phyloP scores from a whole-genome alignment of 1,140 invertebrate species.

The Choristoneura fumiferana region DNA sequence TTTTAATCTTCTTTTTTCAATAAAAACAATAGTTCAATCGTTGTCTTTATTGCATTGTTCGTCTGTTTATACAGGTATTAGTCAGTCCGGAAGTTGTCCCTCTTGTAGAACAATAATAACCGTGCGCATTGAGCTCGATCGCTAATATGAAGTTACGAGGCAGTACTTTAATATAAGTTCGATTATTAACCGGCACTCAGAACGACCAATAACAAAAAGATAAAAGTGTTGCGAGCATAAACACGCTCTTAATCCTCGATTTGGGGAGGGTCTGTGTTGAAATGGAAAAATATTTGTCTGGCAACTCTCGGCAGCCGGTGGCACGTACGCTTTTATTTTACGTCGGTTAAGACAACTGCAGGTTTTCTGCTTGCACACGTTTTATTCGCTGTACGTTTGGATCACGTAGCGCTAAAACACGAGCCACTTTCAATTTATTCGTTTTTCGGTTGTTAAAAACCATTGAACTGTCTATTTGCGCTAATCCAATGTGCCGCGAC shows the following conservation, averaged over 20 bases:
- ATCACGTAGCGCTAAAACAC: conserved; percentile 18
- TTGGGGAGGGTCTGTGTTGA: conserved; percentile 49
- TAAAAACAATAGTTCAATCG: no score
- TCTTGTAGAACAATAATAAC: no score
- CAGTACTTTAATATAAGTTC: conserved; percentile 14
- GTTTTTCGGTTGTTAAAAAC: conserved; percentile 15
- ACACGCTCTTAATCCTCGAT: conserved; percentile 55
- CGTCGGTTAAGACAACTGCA: conserved; percentile 29
- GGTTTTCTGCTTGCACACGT: conserved; percentile 25
- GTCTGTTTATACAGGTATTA: no score
- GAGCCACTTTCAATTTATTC: conserved; percentile 15
- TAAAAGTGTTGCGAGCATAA: conserved; percentile 35
- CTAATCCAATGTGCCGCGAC: neutral
- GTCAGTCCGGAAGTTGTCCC: no score
- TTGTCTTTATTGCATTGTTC: no score
- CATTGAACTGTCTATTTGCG: conserved; percentile 1
- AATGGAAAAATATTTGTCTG: conserved; percentile 71
- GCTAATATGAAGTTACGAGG: conserved; percentile 5
- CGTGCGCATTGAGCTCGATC: neutral
- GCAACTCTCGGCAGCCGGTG: conserved; percentile 24
- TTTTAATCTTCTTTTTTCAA: no score
- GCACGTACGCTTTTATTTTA: conserved; percentile 35
- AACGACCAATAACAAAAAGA: conserved; percentile 38
- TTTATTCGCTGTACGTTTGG: conserved; percentile 5
- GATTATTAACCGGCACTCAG: conserved; percentile 16